Base-by-base conservation (phyloP, 2,888 invertebrate species). In the Leptothorax acervorum region DNA sequence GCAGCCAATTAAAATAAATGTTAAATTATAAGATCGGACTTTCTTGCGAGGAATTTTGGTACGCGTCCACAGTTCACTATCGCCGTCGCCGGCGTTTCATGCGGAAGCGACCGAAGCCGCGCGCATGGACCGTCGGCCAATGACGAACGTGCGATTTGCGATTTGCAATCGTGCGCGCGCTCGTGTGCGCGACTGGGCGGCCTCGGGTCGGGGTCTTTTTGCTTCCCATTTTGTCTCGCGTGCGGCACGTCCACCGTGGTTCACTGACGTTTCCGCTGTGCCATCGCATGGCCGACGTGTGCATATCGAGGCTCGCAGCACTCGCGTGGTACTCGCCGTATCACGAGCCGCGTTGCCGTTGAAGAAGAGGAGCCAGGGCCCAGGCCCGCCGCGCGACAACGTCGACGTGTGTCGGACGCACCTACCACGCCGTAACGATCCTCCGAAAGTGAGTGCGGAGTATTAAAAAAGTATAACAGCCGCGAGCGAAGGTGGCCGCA, bases 201-300 rank as follows among this genome's bases (percentile, higher is more conserved):
- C 82, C 87, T 89, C 85, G 81, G 83, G 83, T 88, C 85, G 81
- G 83, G 83, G 86, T 89, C 90, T 90, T 89, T 90, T 88, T 89
- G 86, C 90, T 90, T 90, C 87, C 90, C 86, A 86, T 89, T 90
- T 90, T 87, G 89, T 89, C 86, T 88, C 83, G 86, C 88, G 75
- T 68, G 68, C 85, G 84, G 90, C 90, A 91, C 89, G 86, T 88
- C 86, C 88, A 87, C 83, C 89, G 86, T 87, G 84, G 85, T 87
- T 88, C 90, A 88, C 91, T 90, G 87, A 79, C 79, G 71, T 90
- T 91, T 89, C 89, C 89, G 89, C 86, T 88, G 90, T 87, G 89
- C 88, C 87, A 86, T 92, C 91, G 91, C 91, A 92, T 92, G 92
- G 92, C 91, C 92, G 92, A 90, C 91, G 91, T 92, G 89, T 91